Base-by-base conservation (phyloP, 2,888 invertebrate species). In the Autographa gamma region DNA sequence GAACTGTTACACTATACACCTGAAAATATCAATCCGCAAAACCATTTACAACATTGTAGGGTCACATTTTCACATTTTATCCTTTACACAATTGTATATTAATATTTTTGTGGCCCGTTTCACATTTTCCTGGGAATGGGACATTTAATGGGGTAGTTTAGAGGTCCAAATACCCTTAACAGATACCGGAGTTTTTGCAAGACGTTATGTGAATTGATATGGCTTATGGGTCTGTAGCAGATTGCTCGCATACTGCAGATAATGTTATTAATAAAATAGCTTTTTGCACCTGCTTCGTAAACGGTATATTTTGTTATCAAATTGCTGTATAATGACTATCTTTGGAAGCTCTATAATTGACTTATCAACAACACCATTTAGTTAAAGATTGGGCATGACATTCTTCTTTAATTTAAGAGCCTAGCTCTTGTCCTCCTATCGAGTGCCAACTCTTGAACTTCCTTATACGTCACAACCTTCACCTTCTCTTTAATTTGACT, bases 181-280 rank as follows among this genome's bases (percentile, higher is more conserved):
- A 25, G 69, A 77, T 18, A 64, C 31, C 60, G 32, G 65, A 48
- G 54, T 60, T 63, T 62, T 80, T 73, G 71, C 61, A 74, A 66
- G 64, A 67, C 73, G 78, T 83, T 81, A 78, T 65, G 64, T 74
- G 69, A 69, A 81, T 83, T 74, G 73, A 81, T 76, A 76, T 78
- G 66, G 76, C 74, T 76, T 74, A 54, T 63, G 69, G 61, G 38
- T 70, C 65, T 41, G 34, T 73, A 66, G 61, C 43, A 43, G 48
- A 69, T 66, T 56, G 54, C 34, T 59, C 69, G 48, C 48, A n/a
- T 48, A 48, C 48, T n/a, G 16, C 48, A 48, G 48, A 48, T 43
- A 14, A 43, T 48, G n/a, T 48, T 48, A 48, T 7, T 48, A 48
- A 48, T n/a, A 1, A n/a, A n/a, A 48, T 8, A 48, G 48, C n/a